Conservation (phyloP, 2,888 invertebrate genomes). For the Anarsia innoxiella region DNA sequence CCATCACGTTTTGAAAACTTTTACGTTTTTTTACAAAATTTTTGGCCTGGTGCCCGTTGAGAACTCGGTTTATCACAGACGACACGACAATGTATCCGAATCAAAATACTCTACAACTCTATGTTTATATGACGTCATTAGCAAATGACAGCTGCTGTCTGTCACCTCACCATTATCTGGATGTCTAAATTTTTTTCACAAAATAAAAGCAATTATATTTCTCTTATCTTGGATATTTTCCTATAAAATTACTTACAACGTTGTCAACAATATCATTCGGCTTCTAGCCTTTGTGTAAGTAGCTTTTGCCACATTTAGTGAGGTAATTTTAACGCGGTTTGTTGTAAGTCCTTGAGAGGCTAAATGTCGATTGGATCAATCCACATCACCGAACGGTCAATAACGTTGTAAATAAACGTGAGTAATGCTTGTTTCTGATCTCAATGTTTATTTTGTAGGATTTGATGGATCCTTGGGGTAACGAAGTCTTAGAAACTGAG, state of each 20-base stretch:
- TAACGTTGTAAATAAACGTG: not conserved
- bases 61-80: too few relatives aligned
- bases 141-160: too few relatives aligned
- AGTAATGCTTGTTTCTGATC: not conserved
- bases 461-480: slow-evolving; percentile 73
- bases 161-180: too few relatives aligned
- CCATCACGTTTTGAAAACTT: too few relatives aligned
- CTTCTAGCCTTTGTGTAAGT: slow-evolving; percentile 25
- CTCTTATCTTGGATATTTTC: too few relatives aligned
- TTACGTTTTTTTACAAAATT: too few relatives aligned
- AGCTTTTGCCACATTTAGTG: slow-evolving; percentile 9
- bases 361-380: not conserved
- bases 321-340: not conserved
- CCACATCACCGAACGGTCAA: slow-evolving; percentile 1
- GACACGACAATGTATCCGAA: too few relatives aligned
- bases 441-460: slow-evolving; percentile 31
- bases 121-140: too few relatives aligned
- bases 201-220: too few relatives aligned
- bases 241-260: slow-evolving; percentile 8
- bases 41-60: too few relatives aligned
- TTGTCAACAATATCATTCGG: slow-evolving; percentile 17
- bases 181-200: too few relatives aligned
- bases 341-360: not conserved
- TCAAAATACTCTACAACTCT: too few relatives aligned
- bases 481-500: slow-evolving; percentile 36